phyloP scores from a whole-genome alignment of 2,113 vertebrate species.

The Ceratotherium simum region DNA sequence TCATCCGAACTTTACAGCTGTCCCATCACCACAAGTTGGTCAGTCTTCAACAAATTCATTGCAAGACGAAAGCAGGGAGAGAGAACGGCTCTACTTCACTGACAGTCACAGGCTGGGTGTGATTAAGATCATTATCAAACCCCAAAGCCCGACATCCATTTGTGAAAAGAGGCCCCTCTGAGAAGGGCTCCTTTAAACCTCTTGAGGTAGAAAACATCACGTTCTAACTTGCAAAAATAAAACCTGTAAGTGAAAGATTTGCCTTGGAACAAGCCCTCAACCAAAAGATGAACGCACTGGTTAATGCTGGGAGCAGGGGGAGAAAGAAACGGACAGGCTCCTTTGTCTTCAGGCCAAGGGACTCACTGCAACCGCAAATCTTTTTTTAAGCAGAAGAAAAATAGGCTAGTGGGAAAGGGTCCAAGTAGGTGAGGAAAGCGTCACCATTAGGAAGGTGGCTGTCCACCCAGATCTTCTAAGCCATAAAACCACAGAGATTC shows the following conservation, averaged over 20 bases:
- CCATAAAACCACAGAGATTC: neutral
- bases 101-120: neutral
- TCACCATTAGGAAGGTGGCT: neutral
- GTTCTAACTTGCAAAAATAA: slow-evolving; percentile 25
- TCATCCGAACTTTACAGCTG: neutral
- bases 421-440: neutral
- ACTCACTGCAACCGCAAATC: neutral
- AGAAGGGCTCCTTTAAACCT: neutral
- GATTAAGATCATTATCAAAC: neutral
- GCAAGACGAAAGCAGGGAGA: neutral
- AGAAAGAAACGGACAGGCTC: neutral
- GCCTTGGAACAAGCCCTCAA: neutral
- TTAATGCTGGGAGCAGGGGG: neutral
- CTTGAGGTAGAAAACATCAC: neutral
- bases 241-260: neutral
- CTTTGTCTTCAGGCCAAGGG: neutral
- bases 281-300: neutral
- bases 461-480: neutral
- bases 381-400: neutral
- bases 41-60: neutral
- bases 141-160: neutral
- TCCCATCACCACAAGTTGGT: neutral
- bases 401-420: neutral
- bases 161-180: neutral
- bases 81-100: neutral